Base-by-base conservation (phyloP, 2,888 invertebrate genomes). In the Rapana venosa region DNA sequence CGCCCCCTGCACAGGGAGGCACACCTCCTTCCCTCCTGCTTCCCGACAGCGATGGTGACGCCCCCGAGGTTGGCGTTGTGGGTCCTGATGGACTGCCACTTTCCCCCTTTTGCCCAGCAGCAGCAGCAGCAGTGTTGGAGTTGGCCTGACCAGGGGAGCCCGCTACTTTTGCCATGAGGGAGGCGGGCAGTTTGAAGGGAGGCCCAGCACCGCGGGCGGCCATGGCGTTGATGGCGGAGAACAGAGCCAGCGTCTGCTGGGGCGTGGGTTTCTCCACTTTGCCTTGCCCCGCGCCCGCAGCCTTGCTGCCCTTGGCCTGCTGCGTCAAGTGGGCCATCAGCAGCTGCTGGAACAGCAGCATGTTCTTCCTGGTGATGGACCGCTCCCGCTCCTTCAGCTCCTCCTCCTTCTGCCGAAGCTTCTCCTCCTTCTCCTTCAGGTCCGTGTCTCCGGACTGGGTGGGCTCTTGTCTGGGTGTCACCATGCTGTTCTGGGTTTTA, bases 341-440 rank as follows among this genome's bases (percentile, higher is more conserved):
- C 26, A 88, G 88, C 79, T 81, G 88, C 47, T 88, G 88, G 35
- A 61, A 81, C 22, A 88, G 32, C 58, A 81, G 2, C 81, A 79
- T 88, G 88, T 88, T 81, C 88, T 88, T 88, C n/a, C 35, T 81
- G 81, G 88, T 56, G 74, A 88, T 81, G 61, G 32, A 58, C n/a
- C n/a, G 74, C 81, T 88, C 88, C 8, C 88, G 56, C n/a, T 88
- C 88, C 26, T 88, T 88, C 81, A 88, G 58, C 81, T 88, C 88
- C 88, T 88, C n/a, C 58, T 88, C 88, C 35, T 81, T 88, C 81
- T 81, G 56, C 0, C 11, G 36, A 5, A 88, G 36, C 74, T 30
- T 58, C 88, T 61, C 35, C 81, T 88, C 88, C 17, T 35, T 36
- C 61, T 88, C 81, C 6, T 17, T 2, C 61, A 88, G 61, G 13